A percentile compares a stretch with the other conserved stretches of the same genome.
Evolutionary conservation across 2,888 invertebrate species (phyloP).

Genomic region (Leucoma salicis): DNA sequence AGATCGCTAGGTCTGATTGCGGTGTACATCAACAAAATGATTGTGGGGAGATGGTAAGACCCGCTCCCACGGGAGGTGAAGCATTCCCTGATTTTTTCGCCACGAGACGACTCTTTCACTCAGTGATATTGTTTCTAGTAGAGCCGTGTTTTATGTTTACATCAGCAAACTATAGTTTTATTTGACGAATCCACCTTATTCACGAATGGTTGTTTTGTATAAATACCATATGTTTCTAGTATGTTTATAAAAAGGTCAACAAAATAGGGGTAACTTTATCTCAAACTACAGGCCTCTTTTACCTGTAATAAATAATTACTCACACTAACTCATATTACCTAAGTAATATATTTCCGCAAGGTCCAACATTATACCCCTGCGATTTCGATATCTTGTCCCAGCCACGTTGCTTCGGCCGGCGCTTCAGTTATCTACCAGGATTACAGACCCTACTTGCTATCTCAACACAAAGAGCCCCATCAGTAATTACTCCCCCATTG

Average conservation of each 20-base stretch:
- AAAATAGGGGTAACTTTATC: neutral
- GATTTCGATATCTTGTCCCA: conserved; percentile 21
- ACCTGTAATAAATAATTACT: neutral
- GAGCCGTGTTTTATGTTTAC: conserved; percentile 3
- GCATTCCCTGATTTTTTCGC: conserved; percentile 44
- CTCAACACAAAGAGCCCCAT: conserved; percentile 53
- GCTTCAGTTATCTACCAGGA: conserved; percentile 22
- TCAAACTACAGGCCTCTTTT: neutral
- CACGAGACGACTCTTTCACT: conserved; percentile 24
- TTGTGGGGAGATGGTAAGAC: conserved; percentile 30
- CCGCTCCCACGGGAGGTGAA: conserved; percentile 32
- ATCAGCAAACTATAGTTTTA: conserved; percentile 1
- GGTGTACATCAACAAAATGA: conserved; percentile 21
- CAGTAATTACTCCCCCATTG: conserved; percentile 62
- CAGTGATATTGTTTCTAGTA: conserved; percentile 18
- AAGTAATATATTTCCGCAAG: neutral
- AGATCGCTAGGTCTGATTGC: conserved; percentile 37
- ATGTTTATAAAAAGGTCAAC: neutral
- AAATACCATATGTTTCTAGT: too few relatives aligned
- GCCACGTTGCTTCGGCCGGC: conserved; percentile 18
- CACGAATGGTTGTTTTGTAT: too few relatives aligned
- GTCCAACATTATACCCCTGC: neutral
- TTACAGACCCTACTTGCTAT: conserved; percentile 47
- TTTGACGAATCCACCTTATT: too few relatives aligned
- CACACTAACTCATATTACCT: neutral